These are phyloP conservation scores for Todiramphus chloris DNA, from an alignment of 2,113 vertebrate genomes.

Conservation along the genomic window DNA sequence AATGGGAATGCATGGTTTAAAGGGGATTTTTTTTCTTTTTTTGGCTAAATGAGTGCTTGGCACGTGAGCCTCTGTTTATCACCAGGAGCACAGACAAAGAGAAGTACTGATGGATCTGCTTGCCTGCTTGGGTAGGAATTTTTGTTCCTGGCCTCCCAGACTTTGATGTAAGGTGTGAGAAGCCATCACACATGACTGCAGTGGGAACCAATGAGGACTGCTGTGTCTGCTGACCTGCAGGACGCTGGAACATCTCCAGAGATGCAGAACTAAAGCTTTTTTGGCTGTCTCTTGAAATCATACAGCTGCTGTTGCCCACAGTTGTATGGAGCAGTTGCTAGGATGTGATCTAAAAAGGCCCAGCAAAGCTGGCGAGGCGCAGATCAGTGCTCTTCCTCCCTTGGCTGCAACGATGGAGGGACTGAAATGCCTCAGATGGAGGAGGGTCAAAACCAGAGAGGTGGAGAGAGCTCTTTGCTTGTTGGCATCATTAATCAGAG, in stretches of 20 bases:
- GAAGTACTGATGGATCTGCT: neutral
- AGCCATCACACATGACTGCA: neutral
- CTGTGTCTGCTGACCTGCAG: neutral
- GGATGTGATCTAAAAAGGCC: neutral
- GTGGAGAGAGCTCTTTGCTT: neutral
- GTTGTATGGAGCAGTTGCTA: neutral
- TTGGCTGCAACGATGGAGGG: neutral
- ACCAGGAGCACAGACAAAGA: neutral
- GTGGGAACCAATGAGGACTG: neutral
- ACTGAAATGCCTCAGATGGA: neutral
- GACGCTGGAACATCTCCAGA: neutral
- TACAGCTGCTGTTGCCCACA: neutral
- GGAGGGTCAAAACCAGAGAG: neutral
- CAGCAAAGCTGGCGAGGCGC: neutral
- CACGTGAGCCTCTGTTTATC: neutral
- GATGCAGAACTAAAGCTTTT: neutral
- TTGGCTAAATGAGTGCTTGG: neutral
- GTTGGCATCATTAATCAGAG: neutral
- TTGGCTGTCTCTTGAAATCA: neutral
- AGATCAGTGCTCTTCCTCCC: neutral
- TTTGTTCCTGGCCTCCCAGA: neutral
- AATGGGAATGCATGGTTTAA: neutral
- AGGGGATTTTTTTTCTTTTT: neutral
- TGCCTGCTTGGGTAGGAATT: neutral
- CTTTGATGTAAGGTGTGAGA: neutral